A percentile compares a stretch with the other conserved stretches of the same genome.
These are phyloP conservation scores for Neosilurus mollespiculum DNA, from an alignment of 2,797 vertebrate species.

Conservation along the genomic window DNA sequence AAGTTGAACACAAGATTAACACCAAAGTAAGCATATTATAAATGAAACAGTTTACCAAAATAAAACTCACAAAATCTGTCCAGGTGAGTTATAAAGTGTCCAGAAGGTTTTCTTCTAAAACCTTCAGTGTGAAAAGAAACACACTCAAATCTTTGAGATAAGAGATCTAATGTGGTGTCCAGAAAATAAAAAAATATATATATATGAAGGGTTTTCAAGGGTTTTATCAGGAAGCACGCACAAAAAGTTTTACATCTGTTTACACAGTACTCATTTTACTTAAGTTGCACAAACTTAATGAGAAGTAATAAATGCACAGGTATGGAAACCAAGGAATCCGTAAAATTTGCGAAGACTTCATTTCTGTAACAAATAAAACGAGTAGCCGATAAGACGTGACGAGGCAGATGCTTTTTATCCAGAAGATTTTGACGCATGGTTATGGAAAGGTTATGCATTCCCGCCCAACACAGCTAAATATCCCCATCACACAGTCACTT, in stretches of 20 bases:
- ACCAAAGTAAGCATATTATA: neutral
- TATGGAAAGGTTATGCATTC: neutral
- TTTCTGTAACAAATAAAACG: neutral
- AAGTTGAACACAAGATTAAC: neutral
- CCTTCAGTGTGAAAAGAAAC: neutral
- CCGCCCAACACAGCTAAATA: neutral
- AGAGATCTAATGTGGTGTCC: neutral
- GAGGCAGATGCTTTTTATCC: slow-evolving; percentile 12
- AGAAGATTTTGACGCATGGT: neutral
- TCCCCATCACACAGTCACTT: neutral
- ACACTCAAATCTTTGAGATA: neutral
- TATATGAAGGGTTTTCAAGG: neutral
- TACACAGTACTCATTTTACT: neutral
- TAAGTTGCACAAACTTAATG: neutral
- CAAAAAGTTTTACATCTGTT: neutral
- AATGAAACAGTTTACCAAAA: neutral
- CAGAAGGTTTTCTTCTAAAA: neutral
- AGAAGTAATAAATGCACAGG: neutral
- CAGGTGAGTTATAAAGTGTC: neutral
- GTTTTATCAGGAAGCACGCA: neutral
- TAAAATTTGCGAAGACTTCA: neutral
- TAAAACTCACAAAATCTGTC: neutral
- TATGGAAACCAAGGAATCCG: neutral
- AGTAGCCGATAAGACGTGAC: neutral
- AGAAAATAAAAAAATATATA: neutral